Evolutionary conservation across 2,113 vertebrate species (phyloP), one percentile per base, ranked within the genome.

Genomic region (Notothenia rossii): DNA sequence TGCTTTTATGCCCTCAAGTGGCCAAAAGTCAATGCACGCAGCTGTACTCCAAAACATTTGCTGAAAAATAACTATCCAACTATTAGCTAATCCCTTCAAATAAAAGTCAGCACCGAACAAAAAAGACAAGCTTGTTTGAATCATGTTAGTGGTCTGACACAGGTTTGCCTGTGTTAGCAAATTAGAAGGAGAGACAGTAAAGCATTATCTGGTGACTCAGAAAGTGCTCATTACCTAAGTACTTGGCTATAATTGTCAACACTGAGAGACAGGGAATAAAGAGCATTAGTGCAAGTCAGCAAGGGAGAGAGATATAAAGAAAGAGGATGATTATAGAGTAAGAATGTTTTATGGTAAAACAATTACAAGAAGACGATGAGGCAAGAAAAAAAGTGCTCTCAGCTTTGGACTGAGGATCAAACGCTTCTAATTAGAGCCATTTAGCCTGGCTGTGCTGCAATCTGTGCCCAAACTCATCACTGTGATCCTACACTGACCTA

Each of bases 401-500:
- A 65, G 59, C 69, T 55, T 33, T 64, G 59, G 74, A 77, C 22
- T 1, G 49, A 71, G 75, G 74, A 78, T 82, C 54, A 85, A 43
- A 75, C 70, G 79, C 59, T 65, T 61, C 48, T 82, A 65, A 86
- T 86, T 85, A 63, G 49, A 80, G n/a, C 72, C 49, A 68, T 72
- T 68, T 61, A 68, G 36, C 56, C 43, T 43, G 75, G 51, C 51
- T 29, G 17, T 45, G 56, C 59, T 1, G 29, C 61, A 64, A 79
- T 74, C 15, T n/a, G 73, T 20, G 46, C 53, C 66, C 53, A 17
- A 60, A 82, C 49, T 74, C 81, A 78, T 74, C 75, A 73, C 63
- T 18, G 43, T 61, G 69, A 78, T 77, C 67, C 81, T 14, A 58
- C 69, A 17, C 36, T 68, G 69, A 73, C 75, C 68, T 43, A 66